Base-by-base conservation (phyloP, 2,888 invertebrate genomes). In the Noctuana brunneofusca region DNA sequence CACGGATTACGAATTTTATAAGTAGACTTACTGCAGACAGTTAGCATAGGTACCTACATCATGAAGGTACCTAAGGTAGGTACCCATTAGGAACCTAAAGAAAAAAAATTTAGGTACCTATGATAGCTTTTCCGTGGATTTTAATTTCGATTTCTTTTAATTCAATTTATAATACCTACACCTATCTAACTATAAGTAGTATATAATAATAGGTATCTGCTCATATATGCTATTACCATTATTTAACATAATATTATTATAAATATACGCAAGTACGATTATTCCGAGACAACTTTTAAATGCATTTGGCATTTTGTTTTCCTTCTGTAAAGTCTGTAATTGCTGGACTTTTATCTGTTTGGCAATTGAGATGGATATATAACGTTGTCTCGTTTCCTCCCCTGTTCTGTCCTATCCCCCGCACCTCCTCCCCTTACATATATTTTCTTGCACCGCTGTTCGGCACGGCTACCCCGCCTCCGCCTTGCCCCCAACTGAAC, bases 291-390 rank as follows among this genome's bases (percentile, higher is more conserved):
- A 79, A 84, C 81, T 83, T 35, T 35, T 80, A 79, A 78, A 75
- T 84, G 84, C 84, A 86, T 83, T 87, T 83, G 83, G 80, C 84
- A 86, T 83, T 87, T 83, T 83, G 80, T 87, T 86, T 88, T 86
- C 79, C 82, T 83, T 76, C 79, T 81, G 48, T 18, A 43, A n/a
- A 2, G 41, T 43, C 48, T 48, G 76, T 74, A 79, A 76, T 75
- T 76, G 73, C 67, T 70, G 71, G 73, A 79, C 71, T 82, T n/a
- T 86, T 84, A 84, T 86, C 81, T 75, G 76, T 71, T 56, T 75
- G 67, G 73, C 27, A 75, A 79, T 70, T 27, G 74, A 67, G 75
- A 75, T 14, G 65, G 69, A 5, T 14, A 20, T 67, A 65, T 71
- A 46, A 55, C 43, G 63, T 55, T 9, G 63, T 79, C 80, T 71